Percentiles rank a stretch among this genome's conserved stretches.
Conservation (phyloP, 2,113 vertebrate species). For the Electrona antarctica region DNA sequence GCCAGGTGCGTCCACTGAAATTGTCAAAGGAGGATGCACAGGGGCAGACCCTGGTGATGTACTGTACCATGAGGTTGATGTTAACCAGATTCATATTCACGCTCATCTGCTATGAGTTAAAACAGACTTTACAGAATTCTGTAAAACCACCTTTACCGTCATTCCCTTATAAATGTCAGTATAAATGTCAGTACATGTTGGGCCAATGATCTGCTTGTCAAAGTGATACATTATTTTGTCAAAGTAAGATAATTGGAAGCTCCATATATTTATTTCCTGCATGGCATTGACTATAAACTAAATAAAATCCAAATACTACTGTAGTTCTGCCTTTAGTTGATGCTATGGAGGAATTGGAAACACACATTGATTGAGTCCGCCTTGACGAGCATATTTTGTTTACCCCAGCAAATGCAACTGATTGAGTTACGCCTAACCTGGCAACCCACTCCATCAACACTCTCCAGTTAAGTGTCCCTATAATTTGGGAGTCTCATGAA, state of each 20-base stretch:
- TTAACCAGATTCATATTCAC: no score
- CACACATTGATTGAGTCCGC: slow-evolving; percentile 49
- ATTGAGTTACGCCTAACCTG: slow-evolving; percentile 53
- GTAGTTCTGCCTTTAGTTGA: slow-evolving; percentile 31
- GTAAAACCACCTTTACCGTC: neutral
- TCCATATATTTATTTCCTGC: no score
- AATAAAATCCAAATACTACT: slow-evolving; percentile 11
- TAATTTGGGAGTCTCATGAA: slow-evolving; percentile 52
- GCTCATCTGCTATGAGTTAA: slow-evolving; percentile 12
- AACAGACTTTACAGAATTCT: slow-evolving; percentile 23
- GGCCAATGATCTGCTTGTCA: neutral
- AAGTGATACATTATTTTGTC: slow-evolving; percentile 7
- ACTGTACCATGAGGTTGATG: no score
- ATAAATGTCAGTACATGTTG: neutral
- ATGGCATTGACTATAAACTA: no score
- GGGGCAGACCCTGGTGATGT: no score
- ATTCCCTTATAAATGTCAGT: neutral
- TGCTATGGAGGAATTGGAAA: slow-evolving; percentile 44
- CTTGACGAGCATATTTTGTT: slow-evolving; percentile 64
- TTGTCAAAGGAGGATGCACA: no score
- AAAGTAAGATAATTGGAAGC: slow-evolving; percentile 1
- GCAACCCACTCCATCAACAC: slow-evolving; percentile 53
- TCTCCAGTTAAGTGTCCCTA: slow-evolving; percentile 27
- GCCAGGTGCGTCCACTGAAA: no score
- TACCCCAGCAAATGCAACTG: slow-evolving; percentile 40